Conservation (phyloP, 2,888 invertebrate species). For the Craniophora ligustri region DNA sequence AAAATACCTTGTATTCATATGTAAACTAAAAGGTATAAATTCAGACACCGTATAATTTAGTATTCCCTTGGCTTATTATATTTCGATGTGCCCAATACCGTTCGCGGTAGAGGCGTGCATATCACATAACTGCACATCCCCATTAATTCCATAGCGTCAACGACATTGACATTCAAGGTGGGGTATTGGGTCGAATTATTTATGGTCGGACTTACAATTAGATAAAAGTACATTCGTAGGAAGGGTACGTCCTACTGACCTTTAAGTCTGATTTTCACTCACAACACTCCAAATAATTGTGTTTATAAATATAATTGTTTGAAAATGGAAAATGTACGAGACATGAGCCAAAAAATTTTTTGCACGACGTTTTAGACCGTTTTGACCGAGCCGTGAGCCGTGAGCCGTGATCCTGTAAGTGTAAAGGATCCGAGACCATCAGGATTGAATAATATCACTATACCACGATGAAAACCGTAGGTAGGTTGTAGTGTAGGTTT, state of each 20-base stretch:
- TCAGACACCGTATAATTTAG: slow-evolving; percentile 31
- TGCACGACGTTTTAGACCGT: too few relatives aligned
- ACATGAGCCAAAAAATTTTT: too few relatives aligned
- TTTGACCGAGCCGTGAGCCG: too few relatives aligned
- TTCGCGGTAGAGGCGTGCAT: slow-evolving; percentile 30
- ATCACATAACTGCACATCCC: slow-evolving; percentile 45
- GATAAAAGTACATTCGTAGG: slow-evolving; percentile 41
- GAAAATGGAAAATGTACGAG: too few relatives aligned
- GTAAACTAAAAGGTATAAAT: slow-evolving; percentile 32
- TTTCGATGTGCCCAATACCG: slow-evolving; percentile 25
- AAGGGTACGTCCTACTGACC: too few relatives aligned
- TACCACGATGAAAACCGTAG: too few relatives aligned
- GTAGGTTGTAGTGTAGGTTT: too few relatives aligned
- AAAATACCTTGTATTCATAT: slow-evolving; percentile 17
- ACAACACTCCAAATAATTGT: too few relatives aligned
- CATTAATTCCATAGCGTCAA: slow-evolving; percentile 47
- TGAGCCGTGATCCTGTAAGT: too few relatives aligned
- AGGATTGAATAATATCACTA: too few relatives aligned
- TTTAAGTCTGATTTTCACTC: not conserved
- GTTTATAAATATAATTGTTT: too few relatives aligned
- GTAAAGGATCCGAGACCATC: too few relatives aligned
- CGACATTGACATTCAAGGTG: slow-evolving; percentile 53
- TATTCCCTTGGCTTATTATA: slow-evolving; percentile 35
- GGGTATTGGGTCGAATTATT: slow-evolving; percentile 47
- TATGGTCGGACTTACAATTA: slow-evolving; percentile 43